Evolutionary conservation across 2,888 invertebrate species (phyloP).

Genomic region (Drosophila subsilvestris): DNA sequence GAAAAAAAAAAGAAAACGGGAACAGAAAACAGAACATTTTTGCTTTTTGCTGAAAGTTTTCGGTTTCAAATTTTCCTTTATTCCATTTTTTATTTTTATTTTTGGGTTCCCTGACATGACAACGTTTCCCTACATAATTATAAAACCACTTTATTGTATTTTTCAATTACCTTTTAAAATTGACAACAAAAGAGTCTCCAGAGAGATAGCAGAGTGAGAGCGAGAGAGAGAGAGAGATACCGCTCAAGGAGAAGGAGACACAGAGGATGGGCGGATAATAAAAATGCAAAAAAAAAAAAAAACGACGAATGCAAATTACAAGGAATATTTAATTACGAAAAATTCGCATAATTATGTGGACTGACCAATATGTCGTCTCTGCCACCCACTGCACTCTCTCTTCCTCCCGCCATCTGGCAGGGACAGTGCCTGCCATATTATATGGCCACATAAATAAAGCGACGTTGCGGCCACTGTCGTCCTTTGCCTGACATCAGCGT

Average conservation of each 20-base stretch:
- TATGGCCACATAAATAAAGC: conserved; percentile 71
- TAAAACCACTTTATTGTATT: conserved; percentile 78
- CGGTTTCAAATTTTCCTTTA: conserved; percentile 44
- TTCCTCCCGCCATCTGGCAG: background rate
- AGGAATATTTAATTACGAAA: conserved; percentile 83
- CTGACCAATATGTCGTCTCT: conserved; percentile 38
- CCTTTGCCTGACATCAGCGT: conserved; percentile 45
- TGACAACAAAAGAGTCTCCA: conserved; percentile 73
- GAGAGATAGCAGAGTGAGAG: background rate
- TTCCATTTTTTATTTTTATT: background rate
- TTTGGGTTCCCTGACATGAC: conserved; percentile 16
- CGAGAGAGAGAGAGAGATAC: background rate
- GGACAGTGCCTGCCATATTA: conserved; percentile 30
- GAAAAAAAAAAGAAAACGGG: conserved; percentile 57
- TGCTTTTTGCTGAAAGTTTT: conserved; percentile 58
- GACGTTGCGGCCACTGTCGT: conserved; percentile 22
- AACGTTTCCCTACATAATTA: conserved; percentile 56
- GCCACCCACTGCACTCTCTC: conserved; percentile 3
- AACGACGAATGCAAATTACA: conserved; percentile 80
- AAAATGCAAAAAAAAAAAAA: conserved; percentile 71
- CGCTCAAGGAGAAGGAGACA: background rate
- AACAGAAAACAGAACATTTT: conserved; percentile 25
- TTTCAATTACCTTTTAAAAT: conserved; percentile 80
- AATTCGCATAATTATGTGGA: conserved; percentile 81
- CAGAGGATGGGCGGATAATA: conserved; percentile 51